Base-by-base conservation (phyloP, 2,888 invertebrate genomes). In the Lithophane semibrunnea region DNA sequence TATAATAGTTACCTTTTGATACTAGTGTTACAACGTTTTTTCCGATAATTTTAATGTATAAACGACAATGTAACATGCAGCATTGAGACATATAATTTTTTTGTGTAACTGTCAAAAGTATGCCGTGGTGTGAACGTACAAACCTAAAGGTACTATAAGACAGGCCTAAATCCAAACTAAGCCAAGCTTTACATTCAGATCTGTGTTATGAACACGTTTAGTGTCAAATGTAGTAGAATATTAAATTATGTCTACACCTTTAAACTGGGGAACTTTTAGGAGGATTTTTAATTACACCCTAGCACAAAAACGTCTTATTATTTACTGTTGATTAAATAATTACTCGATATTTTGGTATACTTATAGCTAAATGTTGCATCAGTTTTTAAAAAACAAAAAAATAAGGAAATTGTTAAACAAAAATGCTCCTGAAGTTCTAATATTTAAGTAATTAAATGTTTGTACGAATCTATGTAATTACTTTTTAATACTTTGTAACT, bases 161-260 rank as follows among this genome's bases (percentile, higher is more conserved):
- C 87, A 85, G 94, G 93, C 93, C 93, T 94, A 92, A 92, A 88
- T 89, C 89, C 83, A 79, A 89, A 82, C 73, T 86, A 89, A 93
- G 92, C 92, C 80, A 92, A 94, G 92, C 93, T 93, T 92, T 89
- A 90, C 65, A 80, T 83, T 74, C 79, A 75, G 71, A 83, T 83
- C 73, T 86, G 92, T 92, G 93, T 93, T 93, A 83, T 80, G 85
- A 92, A 93, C 93, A 92, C 92, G 69, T 74, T 16, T 85, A 86
- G 79, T 86, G 87, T 88, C 91, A 91, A 93, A 92, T 86, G 80
- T 92, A 91, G 83, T 79, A 78, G 81, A 90, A 77, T 80, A 80
- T 61, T 29, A 74, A 77, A 87, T 69, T 77, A 77, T 75, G 72
- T 86, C 84, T 80, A 83, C 71, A 80, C 71, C 68, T 78, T 79